These are phyloP conservation scores for Tenrec ecaudatus DNA, from an alignment of 2,113 vertebrate genomes.

Conservation along the genomic window DNA sequence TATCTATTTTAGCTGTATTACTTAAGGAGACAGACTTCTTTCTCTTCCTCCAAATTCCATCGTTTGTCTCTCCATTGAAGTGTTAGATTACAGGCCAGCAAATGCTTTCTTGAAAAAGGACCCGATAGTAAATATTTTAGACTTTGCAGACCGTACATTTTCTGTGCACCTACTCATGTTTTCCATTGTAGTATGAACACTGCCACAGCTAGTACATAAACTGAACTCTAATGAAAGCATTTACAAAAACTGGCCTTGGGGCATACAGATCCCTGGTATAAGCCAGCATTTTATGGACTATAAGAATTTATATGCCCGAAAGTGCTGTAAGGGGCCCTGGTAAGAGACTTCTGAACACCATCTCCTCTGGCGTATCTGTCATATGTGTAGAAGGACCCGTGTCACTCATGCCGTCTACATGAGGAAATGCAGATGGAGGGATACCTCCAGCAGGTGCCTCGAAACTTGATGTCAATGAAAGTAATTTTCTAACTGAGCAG, in stretches of 20 bases:
- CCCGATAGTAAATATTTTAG: conserved; percentile 18
- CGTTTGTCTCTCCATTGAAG: neutral
- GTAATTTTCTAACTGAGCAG: conserved; percentile 25
- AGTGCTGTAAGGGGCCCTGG: neutral
- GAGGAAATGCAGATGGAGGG: conserved; percentile 9
- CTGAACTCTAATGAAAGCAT: neutral
- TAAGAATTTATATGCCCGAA: conserved; percentile 24
- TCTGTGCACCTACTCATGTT: neutral
- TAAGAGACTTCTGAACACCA: neutral
- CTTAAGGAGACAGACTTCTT: conserved; percentile 10
- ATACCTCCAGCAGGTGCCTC: conserved; percentile 12
- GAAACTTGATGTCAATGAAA: neutral
- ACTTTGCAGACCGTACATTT: neutral
- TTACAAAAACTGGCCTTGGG: conserved; percentile 34
- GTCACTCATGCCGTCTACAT: neutral
- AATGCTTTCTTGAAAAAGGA: conserved; percentile 1
- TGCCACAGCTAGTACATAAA: neutral
- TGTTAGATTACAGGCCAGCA: neutral
- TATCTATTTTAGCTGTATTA: neutral
- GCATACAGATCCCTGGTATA: neutral
- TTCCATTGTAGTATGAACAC: neutral
- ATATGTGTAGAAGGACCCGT: neutral
- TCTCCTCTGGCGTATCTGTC: neutral
- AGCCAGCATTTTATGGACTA: neutral
- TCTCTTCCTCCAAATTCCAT: neutral